Evolutionary conservation across 1,140 invertebrate species (phyloP).

Genomic region (Caenorhabditis elegans): WBcel235 BX284602.5:4503001-4503500

Average conservation of each 20-base stretch:
- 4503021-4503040: too few relatives aligned
- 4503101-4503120: too few relatives aligned
- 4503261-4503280: conserved; percentile 39
- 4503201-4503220: conserved; percentile 18
- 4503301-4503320: neutral
- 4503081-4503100: too few relatives aligned
- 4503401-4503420: neutral
- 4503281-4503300: conserved; percentile 37
- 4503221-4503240: conserved; percentile 38
- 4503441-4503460: too few relatives aligned
- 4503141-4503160: too few relatives aligned
- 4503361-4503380: neutral
- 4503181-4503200: conserved; percentile 1
- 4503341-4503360: neutral
- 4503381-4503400: neutral
- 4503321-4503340: neutral
- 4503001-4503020: too few relatives aligned
- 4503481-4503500: conserved; percentile 1
- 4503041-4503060: too few relatives aligned
- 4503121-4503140: neutral
- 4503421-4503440: neutral
- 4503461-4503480: neutral
- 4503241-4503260: conserved; percentile 35
- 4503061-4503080: too few relatives aligned
- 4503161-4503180: too few relatives aligned